Base-by-base conservation (phyloP, 2,888 invertebrate genomes). In the Patella depressa region DNA sequence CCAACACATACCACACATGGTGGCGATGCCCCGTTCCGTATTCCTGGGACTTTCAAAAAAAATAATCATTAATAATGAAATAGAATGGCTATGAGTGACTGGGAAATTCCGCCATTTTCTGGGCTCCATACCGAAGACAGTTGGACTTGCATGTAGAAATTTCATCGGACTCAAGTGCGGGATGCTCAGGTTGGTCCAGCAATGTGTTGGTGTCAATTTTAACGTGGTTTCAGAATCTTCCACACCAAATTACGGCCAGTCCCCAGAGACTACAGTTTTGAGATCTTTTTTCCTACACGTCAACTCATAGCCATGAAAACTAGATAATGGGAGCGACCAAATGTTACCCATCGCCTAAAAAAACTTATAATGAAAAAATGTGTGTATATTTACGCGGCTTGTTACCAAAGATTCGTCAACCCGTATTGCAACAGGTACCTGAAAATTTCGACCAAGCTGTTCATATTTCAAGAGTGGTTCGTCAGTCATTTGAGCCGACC, bases 101-200 rank as follows among this genome's bases (percentile, higher is more conserved):
- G 17, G 5, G 12, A 19, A 7, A 59, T 59, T 59, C 59, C 17
- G 17, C 59, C 59, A 59, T 59, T 59, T 59, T 0, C 9, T 19
- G 59, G 59, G 17, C 19, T 59, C 17, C 59, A 17, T n/a, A n/a
- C 59, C 7, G 9, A 59, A 59, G 59, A 59, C 19, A 59, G 59
- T 3, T 29, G 29, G 29, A 29, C 29, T 2, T 29, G 29, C 29
- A 7, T 12, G 19, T 19, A 59, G 14, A 59, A 59, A 59, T 59
- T 59, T 14, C 59, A 59, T 19, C 12, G 9, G 59, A 59, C 59
- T 59, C 59, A 59, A 59, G 17, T 59, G 59, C 12, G 59, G 19
- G 59, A 59, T 59, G 59, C 7, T 59, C 59, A 59, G 59, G n/a
- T 59, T 59, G 59, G 59, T 59, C 59, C 59, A 59, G 59, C 59